Evolutionary conservation across 2,113 vertebrate species (phyloP), one percentile per base, ranked within the genome.

Genomic region (Numida meleagris): DNA sequence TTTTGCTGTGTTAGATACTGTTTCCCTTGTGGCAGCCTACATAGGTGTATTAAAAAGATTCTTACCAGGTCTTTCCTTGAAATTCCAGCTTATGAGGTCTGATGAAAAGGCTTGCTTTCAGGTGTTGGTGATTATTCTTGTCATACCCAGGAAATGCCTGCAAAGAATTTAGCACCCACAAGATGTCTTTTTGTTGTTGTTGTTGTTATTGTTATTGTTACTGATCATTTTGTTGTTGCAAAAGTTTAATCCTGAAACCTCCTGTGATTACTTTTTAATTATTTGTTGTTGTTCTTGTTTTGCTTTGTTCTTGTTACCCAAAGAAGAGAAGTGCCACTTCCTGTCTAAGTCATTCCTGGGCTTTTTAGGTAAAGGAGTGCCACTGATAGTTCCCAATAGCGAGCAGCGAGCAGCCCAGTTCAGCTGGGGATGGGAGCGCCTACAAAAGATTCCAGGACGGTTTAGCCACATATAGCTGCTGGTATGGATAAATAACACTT

Each of bases 401-500:
- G n/a, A 72, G 24, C 62, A 77, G 17, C 89, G 95, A 71, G 63
- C 74, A 90, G 68, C 88, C 63, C 58, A 88, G 45, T 82, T 95
- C 80, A 91, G 59, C 67, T 0, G 3, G 71, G 81, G 74, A 72
- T 85, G 43, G 50, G 72, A 95, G 76, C 23, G 29, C 51, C 91
- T 53, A 86, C 77, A 55, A 63, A 92, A 83, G 79, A 89, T 96
- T 91, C 85, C 86, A 83, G 88, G 79, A 73, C 76, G 86, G 83
- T 95, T 95, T 68, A 94, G 43, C 36, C 75, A 61, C 40, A 82
- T 85, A 77, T 82, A 92, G 61, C 58, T 91, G 84, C 77, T 88
- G 86, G 73, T 94, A 81, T 3, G 12, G 80, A 77, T 80, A 95
- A 94, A 88, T 34, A 81, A 17, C 34, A 55, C 43, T 91, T 84